Evolutionary conservation across 2,113 vertebrate species (phyloP).

Genomic region (Eurystomus gularis): DNA sequence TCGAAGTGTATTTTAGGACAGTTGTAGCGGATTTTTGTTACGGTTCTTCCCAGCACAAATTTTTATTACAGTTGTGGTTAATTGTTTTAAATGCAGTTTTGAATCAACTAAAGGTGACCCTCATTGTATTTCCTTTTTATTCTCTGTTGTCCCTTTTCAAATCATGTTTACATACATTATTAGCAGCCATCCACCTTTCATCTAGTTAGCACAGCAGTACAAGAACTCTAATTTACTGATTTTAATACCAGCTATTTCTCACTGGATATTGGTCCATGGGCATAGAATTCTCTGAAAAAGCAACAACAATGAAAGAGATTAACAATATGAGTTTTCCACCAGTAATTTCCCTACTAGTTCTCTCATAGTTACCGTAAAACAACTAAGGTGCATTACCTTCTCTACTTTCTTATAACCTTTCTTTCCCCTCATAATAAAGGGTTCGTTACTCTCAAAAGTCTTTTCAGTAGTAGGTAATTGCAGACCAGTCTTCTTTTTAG

Average conservation of each 20-base stretch:
- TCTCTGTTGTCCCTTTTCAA: background rate
- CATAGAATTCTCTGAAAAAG: slow-evolving; percentile 10
- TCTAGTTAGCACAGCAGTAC: background rate
- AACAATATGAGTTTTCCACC: background rate
- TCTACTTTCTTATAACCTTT: background rate
- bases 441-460: background rate
- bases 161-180: background rate
- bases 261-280: background rate
- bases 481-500: background rate
- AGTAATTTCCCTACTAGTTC: background rate
- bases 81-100: background rate
- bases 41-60: background rate
- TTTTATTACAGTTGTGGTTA: background rate
- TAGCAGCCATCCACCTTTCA: background rate
- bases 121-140: background rate
- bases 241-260: slow-evolving; percentile 20
- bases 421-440: background rate
- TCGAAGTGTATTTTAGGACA: background rate
- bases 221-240: slow-evolving; percentile 9
- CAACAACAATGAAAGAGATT: background rate
- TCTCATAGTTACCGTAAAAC: background rate
- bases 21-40: background rate
- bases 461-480: background rate
- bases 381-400: background rate
- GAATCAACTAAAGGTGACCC: background rate